A percentile compares a stretch with the other conserved stretches of the same genome.
Evolutionary conservation across 2,888 invertebrate genomes (phyloP).

Genomic region (Epiperipatus broadwayi): DNA sequence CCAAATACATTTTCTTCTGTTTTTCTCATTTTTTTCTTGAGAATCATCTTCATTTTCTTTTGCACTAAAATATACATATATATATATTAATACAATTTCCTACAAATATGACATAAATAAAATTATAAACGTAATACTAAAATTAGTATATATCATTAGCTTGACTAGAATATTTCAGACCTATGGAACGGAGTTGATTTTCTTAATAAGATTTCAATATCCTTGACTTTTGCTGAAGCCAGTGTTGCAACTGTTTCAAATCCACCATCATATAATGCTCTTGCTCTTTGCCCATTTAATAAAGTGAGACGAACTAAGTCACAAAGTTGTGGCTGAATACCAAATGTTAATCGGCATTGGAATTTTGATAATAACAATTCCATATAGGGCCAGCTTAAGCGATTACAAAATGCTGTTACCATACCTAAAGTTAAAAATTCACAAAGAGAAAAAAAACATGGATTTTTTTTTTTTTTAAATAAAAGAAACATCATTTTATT

Average conservation of each 20-base stretch:
- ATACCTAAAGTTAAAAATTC: conserved; percentile 46
- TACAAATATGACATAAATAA: neutral
- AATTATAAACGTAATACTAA: neutral
- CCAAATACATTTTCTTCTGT: conserved; percentile 38
- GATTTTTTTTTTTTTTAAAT: conserved; percentile 4
- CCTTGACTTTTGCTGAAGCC: conserved; percentile 47
- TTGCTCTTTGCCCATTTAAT: conserved; percentile 61
- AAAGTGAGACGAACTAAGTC: conserved; percentile 68
- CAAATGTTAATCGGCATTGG: conserved; percentile 80
- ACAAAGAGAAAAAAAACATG: conserved; percentile 10
- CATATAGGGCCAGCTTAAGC: conserved; percentile 76
- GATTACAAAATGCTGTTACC: conserved; percentile 83
- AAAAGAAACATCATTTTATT: neutral
- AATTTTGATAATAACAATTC: conserved; percentile 76
- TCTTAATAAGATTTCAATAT: conserved; percentile 53
- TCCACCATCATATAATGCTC: conserved; percentile 60
- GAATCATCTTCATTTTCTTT: conserved; percentile 52
- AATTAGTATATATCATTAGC: neutral
- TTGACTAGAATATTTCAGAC: conserved; percentile 22
- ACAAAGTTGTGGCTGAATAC: conserved; percentile 71
- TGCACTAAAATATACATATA: conserved; percentile 33
- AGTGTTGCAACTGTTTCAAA: conserved; percentile 55
- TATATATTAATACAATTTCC: too few species aligned
- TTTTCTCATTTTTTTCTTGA: conserved; percentile 33
- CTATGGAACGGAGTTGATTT: conserved; percentile 66